These are phyloP conservation scores for Anableps anableps DNA, from an alignment of 2,797 vertebrate species.

Conservation along the genomic window DNA sequence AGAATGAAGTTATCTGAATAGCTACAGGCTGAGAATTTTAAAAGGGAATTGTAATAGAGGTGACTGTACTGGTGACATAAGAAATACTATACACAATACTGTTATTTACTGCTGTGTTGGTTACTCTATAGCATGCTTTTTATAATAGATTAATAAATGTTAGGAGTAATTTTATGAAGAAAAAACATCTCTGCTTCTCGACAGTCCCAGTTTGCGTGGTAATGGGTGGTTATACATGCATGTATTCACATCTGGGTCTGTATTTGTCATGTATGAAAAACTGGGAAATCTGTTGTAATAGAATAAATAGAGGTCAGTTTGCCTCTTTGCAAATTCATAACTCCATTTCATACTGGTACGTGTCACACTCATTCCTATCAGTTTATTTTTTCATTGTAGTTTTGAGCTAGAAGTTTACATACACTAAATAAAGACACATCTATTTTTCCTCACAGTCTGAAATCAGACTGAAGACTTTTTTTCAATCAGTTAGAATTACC, in stretches of 20 bases:
- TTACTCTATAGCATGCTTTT: neutral
- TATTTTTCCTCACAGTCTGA: neutral
- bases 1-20: neutral
- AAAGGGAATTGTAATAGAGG: neutral
- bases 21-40: neutral
- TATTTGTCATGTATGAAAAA: neutral
- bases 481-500: too few relatives aligned
- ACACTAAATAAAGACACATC: neutral
- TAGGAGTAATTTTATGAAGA: neutral
- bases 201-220: neutral
- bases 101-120: neutral
- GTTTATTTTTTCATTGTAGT: neutral
- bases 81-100: neutral
- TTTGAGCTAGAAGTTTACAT: neutral
- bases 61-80: neutral
- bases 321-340: neutral
- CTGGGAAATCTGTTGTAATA: neutral
- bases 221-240: neutral
- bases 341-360: neutral
- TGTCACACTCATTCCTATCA: too few relatives aligned
- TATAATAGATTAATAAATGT: neutral
- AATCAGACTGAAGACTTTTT: neutral
- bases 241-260: neutral
- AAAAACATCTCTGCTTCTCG: neutral
- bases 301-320: neutral